Base-by-base conservation (phyloP, 2,797 vertebrate species). In the Chloroceryle inda region DNA sequence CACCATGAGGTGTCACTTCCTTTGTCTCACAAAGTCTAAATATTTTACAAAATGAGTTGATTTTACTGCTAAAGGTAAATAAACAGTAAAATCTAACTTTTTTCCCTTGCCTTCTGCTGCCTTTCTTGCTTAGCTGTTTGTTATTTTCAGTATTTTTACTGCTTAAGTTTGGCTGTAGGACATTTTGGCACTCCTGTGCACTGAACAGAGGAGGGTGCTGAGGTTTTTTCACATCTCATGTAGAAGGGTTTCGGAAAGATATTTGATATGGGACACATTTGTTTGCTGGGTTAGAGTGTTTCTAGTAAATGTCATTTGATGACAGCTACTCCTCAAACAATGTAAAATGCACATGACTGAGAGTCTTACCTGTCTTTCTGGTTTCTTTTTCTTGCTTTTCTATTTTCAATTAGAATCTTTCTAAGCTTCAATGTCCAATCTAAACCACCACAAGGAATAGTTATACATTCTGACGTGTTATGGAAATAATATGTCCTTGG, bases 361-460 rank as follows among this genome's bases (percentile, higher is more conserved):
- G 52, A 77, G n/a, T 62, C 47, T 68, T 88, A 81, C 92, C 64
- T 90, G 93, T 85, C 38, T 75, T 93, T 72, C 66, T 86, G 66
- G 26, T 86, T 84, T 85, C 14, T 84, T 85, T 83, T 74, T 55
- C 53, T 83, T 72, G n/a, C 66, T 85, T 91, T 91, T 87, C 67
- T 59, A 3, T 84, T 93, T 78, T 45, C 56, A 77, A 44, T 82
- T 61, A 58, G 58, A 45, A 61, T 61, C 52, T 89, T 88, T 58
- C 56, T 69, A 59, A 74, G 20, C 52, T 53, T 91, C 47, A 24
- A 3, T 33, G 47, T 55, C 64, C 8, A 5, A 1, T 61, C 58
- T 68, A 87, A 94, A 38, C 44, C 31, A 71, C 52, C 52, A 19
- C 78, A 80, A 71, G 35, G 47, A 67, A 13, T 83, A 64, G 59